Evolutionary conservation across 2,113 vertebrate genomes (phyloP), one percentile per base, ranked within the genome.

Genomic region (Cygnus atratus): DNA sequence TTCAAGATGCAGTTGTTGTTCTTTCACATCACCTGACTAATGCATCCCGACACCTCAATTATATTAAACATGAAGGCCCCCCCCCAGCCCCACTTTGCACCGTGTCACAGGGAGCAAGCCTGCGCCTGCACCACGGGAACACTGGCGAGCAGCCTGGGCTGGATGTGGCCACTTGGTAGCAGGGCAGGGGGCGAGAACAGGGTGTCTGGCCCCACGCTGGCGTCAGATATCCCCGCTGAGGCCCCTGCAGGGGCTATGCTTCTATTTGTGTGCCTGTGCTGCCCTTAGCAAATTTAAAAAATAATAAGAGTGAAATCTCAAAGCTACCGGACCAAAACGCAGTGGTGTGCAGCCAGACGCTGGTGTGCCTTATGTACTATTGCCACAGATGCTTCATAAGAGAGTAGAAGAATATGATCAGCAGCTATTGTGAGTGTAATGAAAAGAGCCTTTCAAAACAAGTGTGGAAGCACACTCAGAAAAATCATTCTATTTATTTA

Each of bases 1-100:
- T 95, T 96, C 95, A 95, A 96, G 62, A 84, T 70, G 81, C 66
- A 92, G 54, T 20, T 90, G 52, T 83, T 91, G 65, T 87, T 92
- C 91, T 83, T 94, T 92, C 85, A 59, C 70, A 67, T 90, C 75
- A 41, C 71, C 37, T 93, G 92, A 43, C 59, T 94, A 94, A 97
- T 92, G 92, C 75, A 80, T 66, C 1, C 1, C 88, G 80, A 88
- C 85, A 94, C 70, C 37, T 95, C 3, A 19, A 70, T 93, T 92
- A 68, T 28, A 17, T 3, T 58, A 88, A 63, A 87, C 17, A 67
- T 21, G 88, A 70, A 72, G 1, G 18, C 28, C 92, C 61, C n/a
- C n/a, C 83, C 37, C 55, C 81, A 55, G 61, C 35, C 82, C 65
- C 4, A 73, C 68, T 84, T n/a, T 52, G 70, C 26, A 10, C 37